Evolutionary conservation across 2,113 vertebrate species (phyloP).

Genomic region (Caretta caretta): DNA sequence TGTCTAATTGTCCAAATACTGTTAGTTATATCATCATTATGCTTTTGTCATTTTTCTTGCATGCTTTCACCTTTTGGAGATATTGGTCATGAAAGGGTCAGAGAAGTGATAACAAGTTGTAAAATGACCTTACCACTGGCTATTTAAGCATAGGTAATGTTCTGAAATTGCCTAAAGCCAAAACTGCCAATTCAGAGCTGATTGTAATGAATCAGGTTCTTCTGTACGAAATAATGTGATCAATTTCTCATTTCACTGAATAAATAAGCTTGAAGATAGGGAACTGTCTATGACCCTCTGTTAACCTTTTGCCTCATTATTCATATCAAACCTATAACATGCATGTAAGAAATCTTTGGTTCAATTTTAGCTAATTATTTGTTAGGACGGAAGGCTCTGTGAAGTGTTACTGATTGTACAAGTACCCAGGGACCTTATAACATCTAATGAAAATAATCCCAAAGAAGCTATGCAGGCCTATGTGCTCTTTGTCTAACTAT

Average conservation of each 20-base stretch:
- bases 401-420: conserved; percentile 88
- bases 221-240: conserved; percentile 98
- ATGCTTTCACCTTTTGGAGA: conserved; percentile 54
- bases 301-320: conserved; percentile 95
- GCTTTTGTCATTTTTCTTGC: conserved; percentile 11
- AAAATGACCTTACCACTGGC: conserved; percentile 92
- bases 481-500: conserved; percentile 73
- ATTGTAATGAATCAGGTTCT: conserved; percentile 99
- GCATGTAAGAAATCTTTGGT: conserved; percentile 85
- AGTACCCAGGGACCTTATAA: conserved; percentile 84
- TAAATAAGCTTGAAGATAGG: conserved; percentile 96
- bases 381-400: conserved; percentile 82
- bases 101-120: conserved; percentile 93
- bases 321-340: conserved; percentile 91
- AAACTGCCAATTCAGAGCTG: conserved; percentile 96
- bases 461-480: conserved; percentile 47
- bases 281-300: conserved; percentile 89
- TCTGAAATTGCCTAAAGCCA: conserved; percentile 89
- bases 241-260: conserved; percentile 99
- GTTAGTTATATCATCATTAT: conserved; percentile 1
- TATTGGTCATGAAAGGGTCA: conserved; percentile 87
- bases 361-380: conserved; percentile 94
- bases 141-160: conserved; percentile 93
- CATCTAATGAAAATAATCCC: conserved; percentile 75
- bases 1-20: background rate